Evolutionary conservation across 2,797 vertebrate species (phyloP).

Genomic region (Brotula barbata): DNA sequence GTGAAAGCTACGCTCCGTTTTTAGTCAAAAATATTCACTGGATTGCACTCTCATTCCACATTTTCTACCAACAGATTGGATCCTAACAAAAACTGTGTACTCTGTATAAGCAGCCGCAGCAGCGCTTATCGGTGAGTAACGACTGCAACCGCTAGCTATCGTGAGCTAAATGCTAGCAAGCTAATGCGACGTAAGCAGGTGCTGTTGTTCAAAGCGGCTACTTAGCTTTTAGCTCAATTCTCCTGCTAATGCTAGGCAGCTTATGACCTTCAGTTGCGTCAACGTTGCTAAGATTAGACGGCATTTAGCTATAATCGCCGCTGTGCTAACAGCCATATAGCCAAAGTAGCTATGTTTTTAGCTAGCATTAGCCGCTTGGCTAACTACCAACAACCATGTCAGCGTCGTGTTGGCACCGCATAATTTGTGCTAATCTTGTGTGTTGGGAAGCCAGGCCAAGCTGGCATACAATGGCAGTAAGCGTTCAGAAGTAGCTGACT

Average conservation of each 20-base stretch:
- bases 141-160: slow-evolving; percentile 33
- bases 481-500: background rate
- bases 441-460: slow-evolving; percentile 50
- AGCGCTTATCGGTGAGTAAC: slow-evolving; percentile 61
- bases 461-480: slow-evolving; percentile 10
- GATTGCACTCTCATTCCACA: slow-evolving; percentile 14
- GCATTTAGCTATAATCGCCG: slow-evolving; percentile 18
- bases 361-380: slow-evolving; percentile 39
- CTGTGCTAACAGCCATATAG: slow-evolving; percentile 34
- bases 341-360: slow-evolving; percentile 39
- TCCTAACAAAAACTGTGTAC: slow-evolving; percentile 1
- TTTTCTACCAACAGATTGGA: slow-evolving; percentile 25
- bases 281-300: slow-evolving; percentile 42
- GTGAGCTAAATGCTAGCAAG: slow-evolving; percentile 54
- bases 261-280: slow-evolving; percentile 69
- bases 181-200: slow-evolving; percentile 70
- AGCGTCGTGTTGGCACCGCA: slow-evolving; percentile 66
- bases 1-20: slow-evolving; percentile 60
- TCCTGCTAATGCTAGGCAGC: slow-evolving; percentile 44
- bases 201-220: slow-evolving; percentile 66
- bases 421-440: slow-evolving; percentile 52
- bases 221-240: slow-evolving; percentile 57
- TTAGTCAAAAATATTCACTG: slow-evolving; percentile 41
- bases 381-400: slow-evolving; percentile 51
- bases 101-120: slow-evolving; percentile 24